A percentile compares a stretch with the other conserved stretches of the same genome.
Evolutionary conservation across 1,140 invertebrate genomes (phyloP).

Genomic region (Zaprionus taronus): DNA sequence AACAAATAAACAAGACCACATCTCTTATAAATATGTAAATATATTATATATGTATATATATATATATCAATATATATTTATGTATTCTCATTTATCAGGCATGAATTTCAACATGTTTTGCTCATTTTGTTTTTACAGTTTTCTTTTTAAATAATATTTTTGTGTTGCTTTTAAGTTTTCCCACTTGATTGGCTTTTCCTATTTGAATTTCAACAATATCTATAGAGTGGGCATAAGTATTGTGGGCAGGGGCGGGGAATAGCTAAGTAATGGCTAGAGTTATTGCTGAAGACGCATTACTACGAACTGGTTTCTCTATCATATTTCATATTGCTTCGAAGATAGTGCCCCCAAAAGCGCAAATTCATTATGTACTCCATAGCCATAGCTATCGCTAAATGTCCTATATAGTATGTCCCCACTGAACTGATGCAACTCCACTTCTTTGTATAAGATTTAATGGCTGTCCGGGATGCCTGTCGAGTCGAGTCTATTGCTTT

Average conservation of each 20-base stretch:
- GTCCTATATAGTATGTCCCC: slow-evolving; percentile 1
- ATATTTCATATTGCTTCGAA: background rate
- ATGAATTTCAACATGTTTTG: slow-evolving; percentile 52
- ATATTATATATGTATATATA: slow-evolving; percentile 37
- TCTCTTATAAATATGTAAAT: slow-evolving; percentile 35
- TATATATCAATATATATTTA: slow-evolving; percentile 38
- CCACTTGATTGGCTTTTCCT: slow-evolving; percentile 68
- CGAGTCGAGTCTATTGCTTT: slow-evolving; percentile 13
- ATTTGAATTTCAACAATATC: slow-evolving; percentile 71
- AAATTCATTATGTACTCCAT: slow-evolving; percentile 27
- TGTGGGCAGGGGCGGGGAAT: background rate
- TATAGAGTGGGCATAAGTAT: slow-evolving; percentile 47
- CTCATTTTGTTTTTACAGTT: slow-evolving; percentile 61
- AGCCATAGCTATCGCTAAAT: slow-evolving; percentile 9
- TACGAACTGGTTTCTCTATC: slow-evolving; percentile 1
- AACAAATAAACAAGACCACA: slow-evolving; percentile 25
- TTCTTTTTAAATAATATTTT: slow-evolving; percentile 52
- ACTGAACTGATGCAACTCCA: slow-evolving; percentile 8
- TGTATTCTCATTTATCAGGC: slow-evolving; percentile 61
- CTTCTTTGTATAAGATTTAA: background rate
- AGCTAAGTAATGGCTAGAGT: slow-evolving; percentile 21
- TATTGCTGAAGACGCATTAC: slow-evolving; percentile 22
- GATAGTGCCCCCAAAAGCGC: background rate
- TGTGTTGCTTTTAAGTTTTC: slow-evolving; percentile 20
- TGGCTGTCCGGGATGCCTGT: background rate